Base-by-base conservation (phyloP, 2,888 invertebrate species). In the Platypus cylindrus region DNA sequence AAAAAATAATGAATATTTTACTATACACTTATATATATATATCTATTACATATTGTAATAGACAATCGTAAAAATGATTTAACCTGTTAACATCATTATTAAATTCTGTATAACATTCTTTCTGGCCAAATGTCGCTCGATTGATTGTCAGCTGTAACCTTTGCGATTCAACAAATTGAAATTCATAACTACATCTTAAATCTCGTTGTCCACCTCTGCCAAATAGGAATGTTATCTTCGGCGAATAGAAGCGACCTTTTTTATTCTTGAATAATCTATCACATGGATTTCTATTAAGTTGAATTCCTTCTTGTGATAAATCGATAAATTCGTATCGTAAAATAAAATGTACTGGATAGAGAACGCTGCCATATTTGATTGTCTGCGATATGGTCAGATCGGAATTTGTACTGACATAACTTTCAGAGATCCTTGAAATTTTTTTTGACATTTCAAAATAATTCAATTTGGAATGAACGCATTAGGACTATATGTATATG, bases 321-420 rank as follows among this genome's bases (percentile, higher is more conserved):
- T 84, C 83, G 13, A 86, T 80, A 54, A 86, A 86, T 61, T 86
- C 86, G 60, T 84, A 86, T 32, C 80, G 73, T 3, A 85, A 70
- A 24, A 79, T 70, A 56, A 85, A 85, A 46, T 78, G 70, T 35
- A 82, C 75, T 2, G 82, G 82, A 55, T 80, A 81, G 30, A 84
- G 64, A 3, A 82, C 80, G 38, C 80, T 82, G n/a, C 81, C 81
- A 56, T 79, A 79, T 26, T 75, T 73, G 22, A 82, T 67, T 50
- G 76, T 75, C 64, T 82, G 82, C 43, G 81, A 70, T 41, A 85
- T 71, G 5, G 82, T 80, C 32, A 85, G 64, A 39, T 82, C 78
- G n/a, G 78, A 67, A 5, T 78, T 76, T 14, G 73, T 70, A 5
- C 82, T 82, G 30, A 84, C 75, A 63, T 84, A 85, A 56, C 82